Evolutionary conservation across 2,888 invertebrate genomes (phyloP).

Genomic region (Sialis lutaria): DNA sequence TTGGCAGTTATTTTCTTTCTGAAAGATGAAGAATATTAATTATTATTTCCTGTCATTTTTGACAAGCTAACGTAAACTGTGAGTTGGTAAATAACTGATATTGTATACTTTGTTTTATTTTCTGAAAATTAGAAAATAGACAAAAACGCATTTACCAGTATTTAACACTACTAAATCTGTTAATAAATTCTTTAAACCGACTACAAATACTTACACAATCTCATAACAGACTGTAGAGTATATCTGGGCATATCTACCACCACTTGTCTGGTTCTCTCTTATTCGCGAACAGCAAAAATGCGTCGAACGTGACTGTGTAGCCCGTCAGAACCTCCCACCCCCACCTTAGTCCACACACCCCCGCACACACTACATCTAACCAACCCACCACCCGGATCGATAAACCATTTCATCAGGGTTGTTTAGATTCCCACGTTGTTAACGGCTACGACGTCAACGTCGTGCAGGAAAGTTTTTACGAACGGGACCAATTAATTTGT

Average conservation of each 20-base stretch:
- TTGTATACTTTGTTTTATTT: no score
- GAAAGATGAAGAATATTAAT: no score
- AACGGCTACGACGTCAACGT: conserved; percentile 2
- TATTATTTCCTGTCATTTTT: no score
- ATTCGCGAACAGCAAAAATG: conserved; percentile 2
- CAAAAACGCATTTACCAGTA: no score
- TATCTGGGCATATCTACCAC: conserved; percentile 1
- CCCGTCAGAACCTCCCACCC: background rate
- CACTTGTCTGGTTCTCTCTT: conserved; percentile 2
- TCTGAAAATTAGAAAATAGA: no score
- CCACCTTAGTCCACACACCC: background rate
- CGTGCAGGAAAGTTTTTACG: no score
- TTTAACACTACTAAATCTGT: no score
- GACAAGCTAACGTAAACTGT: no score
- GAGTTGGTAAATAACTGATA: no score
- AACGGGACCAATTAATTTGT: no score
- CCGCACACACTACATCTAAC: background rate
- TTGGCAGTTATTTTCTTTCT: no score
- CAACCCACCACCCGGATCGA: conserved; percentile 6
- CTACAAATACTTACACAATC: background rate
- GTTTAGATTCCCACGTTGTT: conserved; percentile 8
- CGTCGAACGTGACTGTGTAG: conserved; percentile 1
- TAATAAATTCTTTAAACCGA: no score
- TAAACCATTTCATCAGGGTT: conserved; percentile 9
- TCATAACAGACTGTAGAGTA: background rate